phyloP scores from a whole-genome alignment of 2,888 invertebrate genomes.

The Diarsia dahlii region DNA sequence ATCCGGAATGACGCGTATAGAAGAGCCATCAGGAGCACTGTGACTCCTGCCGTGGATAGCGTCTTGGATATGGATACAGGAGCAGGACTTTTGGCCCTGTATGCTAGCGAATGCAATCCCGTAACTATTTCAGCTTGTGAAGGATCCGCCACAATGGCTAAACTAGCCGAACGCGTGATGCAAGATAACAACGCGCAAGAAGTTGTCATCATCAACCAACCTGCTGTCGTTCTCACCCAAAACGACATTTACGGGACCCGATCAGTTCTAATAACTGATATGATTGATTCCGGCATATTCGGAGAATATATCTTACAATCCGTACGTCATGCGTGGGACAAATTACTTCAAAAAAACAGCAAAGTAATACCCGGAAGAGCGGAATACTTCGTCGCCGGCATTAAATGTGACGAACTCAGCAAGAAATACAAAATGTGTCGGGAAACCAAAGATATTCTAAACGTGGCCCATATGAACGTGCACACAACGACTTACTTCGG shows the following conservation, averaged over 20 bases:
- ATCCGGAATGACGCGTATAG: constrained; percentile 56
- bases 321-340: constrained; percentile 91
- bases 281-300: constrained; percentile 52
- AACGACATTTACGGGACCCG: constrained; percentile 35
- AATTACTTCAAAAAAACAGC: constrained; percentile 35
- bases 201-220: constrained; percentile 44
- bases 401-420: constrained; percentile 44
- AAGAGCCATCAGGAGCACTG: constrained; percentile 45
- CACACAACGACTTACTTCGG: constrained; percentile 38
- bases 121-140: constrained; percentile 59
- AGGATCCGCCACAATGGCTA: constrained; percentile 34
- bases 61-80: constrained; percentile 54
- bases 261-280: constrained; percentile 50
- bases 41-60: constrained; percentile 43
- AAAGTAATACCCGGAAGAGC: constrained; percentile 54
- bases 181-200: constrained; percentile 42
- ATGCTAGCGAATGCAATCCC: constrained; percentile 88
- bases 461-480: constrained; percentile 40
- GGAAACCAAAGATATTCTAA: constrained; percentile 32
- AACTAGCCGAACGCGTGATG: constrained; percentile 49
- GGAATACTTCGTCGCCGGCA: constrained; percentile 51
- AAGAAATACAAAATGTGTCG: constrained; percentile 43
- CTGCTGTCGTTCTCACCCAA: constrained; percentile 26
- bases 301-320: constrained; percentile 87
- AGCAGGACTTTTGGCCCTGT: constrained; percentile 90